Evolutionary conservation across 2,888 invertebrate genomes (phyloP), one percentile per base, ranked within the genome.

Genomic region (Ormyrus labotus): DNA sequence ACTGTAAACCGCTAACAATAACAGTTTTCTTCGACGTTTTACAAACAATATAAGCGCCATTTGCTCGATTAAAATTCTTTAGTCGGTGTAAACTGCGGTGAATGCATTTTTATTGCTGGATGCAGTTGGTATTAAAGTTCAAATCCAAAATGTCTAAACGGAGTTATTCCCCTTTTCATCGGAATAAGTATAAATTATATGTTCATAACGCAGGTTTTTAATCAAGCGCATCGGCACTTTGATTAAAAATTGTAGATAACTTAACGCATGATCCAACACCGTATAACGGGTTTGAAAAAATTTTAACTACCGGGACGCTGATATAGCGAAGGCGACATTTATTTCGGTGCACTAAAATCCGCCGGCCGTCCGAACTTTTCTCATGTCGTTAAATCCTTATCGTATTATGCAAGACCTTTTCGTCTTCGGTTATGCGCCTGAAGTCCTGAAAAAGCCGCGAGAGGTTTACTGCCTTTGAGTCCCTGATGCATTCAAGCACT

Each of bases 351-450:
- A 68, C 78, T 78, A 72, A 78, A 73, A 78, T 70, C 53, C 53
- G 34, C 69, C 13, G 53, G 34, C 57, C 13, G 11, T 10, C 11
- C 51, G 13, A 73, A 73, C 53, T 74, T 65, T 61, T 76, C 55
- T 63, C 51, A 2, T 4, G 75, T 63, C 69, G 76, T 76, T 76
- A 76, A 76, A 61, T 53, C 13, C 80, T 80, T 75, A 75, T 80
- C 80, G 65, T 13, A 65, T 71, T 70, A 70, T 45, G 67, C 74
- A 74, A 79, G 53, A 9, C 11, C 57, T 5, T 19, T 55, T 48
- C 45, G 50, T 65, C 68, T 57, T 69, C 50, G 34, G 55, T 74
- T 65, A 53, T 51, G 61, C 57, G 47, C 34, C 61, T 53, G n/a
- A 7, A 76, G 68, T 61, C 58, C 65, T 76, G 50, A 71, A 78